Evolutionary conservation across 2,797 vertebrate species (phyloP).

Genomic region (Microhierax caerulescens): DNA sequence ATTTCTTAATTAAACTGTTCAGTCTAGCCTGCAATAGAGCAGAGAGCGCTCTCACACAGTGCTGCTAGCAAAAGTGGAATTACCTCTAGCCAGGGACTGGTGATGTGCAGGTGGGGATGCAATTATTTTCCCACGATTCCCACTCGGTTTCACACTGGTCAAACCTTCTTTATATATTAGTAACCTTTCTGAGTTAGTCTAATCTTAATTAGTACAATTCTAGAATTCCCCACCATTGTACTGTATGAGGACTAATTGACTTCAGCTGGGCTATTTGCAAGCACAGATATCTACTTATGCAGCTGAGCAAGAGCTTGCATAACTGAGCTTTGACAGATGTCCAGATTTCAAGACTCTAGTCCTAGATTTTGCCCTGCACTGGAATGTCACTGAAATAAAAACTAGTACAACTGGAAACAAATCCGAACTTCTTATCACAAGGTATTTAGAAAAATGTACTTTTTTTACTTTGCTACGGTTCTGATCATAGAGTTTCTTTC

Average conservation of each 20-base stretch:
- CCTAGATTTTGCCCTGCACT: neutral
- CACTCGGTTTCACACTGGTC: neutral
- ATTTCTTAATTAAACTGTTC: neutral
- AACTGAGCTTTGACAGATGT: neutral
- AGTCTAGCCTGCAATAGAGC: neutral
- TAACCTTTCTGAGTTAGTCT: neutral
- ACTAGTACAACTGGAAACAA: neutral
- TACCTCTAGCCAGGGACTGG: neutral
- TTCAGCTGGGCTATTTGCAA: neutral
- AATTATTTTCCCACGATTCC: neutral
- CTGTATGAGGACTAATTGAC: neutral
- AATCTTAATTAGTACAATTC: neutral
- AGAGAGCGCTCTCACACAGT: neutral
- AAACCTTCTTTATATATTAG: neutral
- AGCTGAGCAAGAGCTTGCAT: neutral
- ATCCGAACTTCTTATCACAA: accelerated
- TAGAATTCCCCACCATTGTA: neutral
- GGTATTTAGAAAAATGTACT: neutral
- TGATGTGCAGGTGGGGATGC: neutral
- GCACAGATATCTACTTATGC: neutral
- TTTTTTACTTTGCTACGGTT: neutral
- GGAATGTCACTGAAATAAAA: neutral
- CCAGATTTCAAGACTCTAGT: neutral
- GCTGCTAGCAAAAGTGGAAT: neutral
- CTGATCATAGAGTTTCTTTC: neutral